Percentiles rank a stretch among this genome's conserved stretches.
Conservation (phyloP, 2,888 invertebrate species). For the Euclidia mi region DNA sequence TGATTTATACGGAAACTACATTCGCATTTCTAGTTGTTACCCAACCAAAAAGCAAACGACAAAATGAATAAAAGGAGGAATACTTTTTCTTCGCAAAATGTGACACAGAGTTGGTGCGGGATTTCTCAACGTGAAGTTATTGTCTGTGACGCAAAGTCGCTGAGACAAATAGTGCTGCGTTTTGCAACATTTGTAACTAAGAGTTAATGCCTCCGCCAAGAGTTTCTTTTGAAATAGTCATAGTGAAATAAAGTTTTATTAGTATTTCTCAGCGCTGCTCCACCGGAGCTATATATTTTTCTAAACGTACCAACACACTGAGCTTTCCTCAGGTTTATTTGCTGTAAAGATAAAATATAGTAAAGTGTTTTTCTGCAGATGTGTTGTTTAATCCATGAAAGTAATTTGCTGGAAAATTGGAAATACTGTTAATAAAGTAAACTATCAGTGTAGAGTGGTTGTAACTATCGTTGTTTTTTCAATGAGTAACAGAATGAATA, state of each 20-base stretch:
- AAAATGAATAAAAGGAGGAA: conserved; percentile 76
- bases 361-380: background rate
- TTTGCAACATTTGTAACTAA: conserved; percentile 80
- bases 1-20: conserved; percentile 21
- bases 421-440: too few relatives aligned
- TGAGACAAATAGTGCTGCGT: too few relatives aligned
- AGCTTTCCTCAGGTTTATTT: conserved; percentile 17
- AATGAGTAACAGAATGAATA: too few relatives aligned
- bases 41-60: conserved; percentile 54
- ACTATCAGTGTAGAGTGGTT: too few relatives aligned
- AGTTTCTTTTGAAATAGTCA: conserved; percentile 48
- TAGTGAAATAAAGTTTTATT: conserved; percentile 52
- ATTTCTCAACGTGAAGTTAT: conserved; percentile 84
- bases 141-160: conserved; percentile 83
- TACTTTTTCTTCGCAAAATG: conserved; percentile 83
- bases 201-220: conserved; percentile 67
- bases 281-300: conserved; percentile 27
- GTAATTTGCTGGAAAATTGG: too few relatives aligned
- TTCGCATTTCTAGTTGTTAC: conserved; percentile 26
- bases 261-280: conserved; percentile 30
- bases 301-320: conserved; percentile 14
- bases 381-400: background rate
- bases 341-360: conserved; percentile 4
- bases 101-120: conserved; percentile 84
- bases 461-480: too few relatives aligned